Base-by-base conservation (phyloP, 2,797 vertebrate species). In the Phoxinus dragarum region DNA sequence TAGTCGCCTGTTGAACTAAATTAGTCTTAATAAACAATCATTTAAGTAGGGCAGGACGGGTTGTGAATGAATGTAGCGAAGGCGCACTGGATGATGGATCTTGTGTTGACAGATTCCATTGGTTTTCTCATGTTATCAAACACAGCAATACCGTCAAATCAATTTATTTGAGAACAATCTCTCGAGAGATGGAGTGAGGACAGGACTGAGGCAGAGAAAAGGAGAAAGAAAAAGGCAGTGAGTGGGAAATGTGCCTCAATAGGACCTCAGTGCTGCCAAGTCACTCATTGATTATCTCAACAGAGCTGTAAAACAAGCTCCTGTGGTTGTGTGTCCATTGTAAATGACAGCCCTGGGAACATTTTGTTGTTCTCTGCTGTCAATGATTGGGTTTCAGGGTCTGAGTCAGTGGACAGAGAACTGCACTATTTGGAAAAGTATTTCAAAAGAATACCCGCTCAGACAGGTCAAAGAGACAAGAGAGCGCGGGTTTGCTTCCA, bases 1-100 rank as follows among this genome's bases (percentile, higher is more conserved):
- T 83, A 64, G 74, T 78, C 89, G 56, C 82, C 83, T 83, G 84
- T 83, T 88, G 84, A 86, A 90, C 86, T 85, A 89, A 89, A 92
- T 94, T 93, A 91, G 88, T 83, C 88, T 90, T 88, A 93, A 94
- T 90, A 89, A 89, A 88, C 93, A 93, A 93, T 94, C 92, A 91
- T 90, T 90, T 90, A 87, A 88, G 88, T 86, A 76, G 84, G 73
- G 80, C 36, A 40, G 75, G 67, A 27, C 36, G 27, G 71, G 78
- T 90, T 87, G 88, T 68, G 76, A 90, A 91, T 90, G 92, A 93
- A 91, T 88, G 89, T 85, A 81, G 75, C 59, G 81, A 82, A 82
- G 78, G 80, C 44, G 19, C 52, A n/a, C 85, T 93, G 93, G 94
- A 93, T 91, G 92, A 89, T 88, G 84, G 84, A 64, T 89, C 87